These are phyloP conservation scores for Sciaenops ocellatus DNA, from an alignment of 2,797 vertebrate species.

Conservation along the genomic window DNA sequence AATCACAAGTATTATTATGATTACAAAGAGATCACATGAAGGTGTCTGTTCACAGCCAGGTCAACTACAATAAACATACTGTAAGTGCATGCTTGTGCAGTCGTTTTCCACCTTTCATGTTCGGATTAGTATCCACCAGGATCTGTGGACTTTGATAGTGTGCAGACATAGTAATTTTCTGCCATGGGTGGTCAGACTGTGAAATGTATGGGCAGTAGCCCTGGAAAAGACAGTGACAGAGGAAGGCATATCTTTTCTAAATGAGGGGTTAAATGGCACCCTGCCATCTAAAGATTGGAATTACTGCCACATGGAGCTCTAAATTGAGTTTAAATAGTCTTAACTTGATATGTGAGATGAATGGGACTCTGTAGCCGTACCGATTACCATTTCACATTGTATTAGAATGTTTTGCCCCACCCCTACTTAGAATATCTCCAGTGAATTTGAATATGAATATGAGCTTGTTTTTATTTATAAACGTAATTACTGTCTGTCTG, in stretches of 20 bases:
- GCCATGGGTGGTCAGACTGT: conserved; percentile 60
- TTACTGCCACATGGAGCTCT: conserved; percentile 79
- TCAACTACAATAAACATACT: conserved; percentile 79
- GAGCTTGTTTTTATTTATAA: conserved; percentile 87
- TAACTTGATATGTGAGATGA: conserved; percentile 87
- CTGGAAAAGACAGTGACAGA: conserved; percentile 77
- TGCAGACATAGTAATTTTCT: conserved; percentile 63
- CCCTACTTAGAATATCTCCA: conserved; percentile 71
- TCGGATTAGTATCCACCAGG: conserved; percentile 45
- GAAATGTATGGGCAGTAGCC: conserved; percentile 66
- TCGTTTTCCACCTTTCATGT: conserved; percentile 54
- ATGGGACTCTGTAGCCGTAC: conserved; percentile 70
- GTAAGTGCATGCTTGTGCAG: conserved; percentile 69
- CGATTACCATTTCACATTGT: conserved; percentile 79
- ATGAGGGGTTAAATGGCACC: conserved; percentile 85
- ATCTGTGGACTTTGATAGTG: conserved; percentile 58
- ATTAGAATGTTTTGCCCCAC: conserved; percentile 71
- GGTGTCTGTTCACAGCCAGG: conserved; percentile 84
- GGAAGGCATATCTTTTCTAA: conserved; percentile 78
- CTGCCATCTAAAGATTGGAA: conserved; percentile 80
- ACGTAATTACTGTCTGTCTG: conserved; percentile 84
- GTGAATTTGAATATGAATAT: conserved; percentile 81
- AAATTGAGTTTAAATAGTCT: conserved; percentile 85
- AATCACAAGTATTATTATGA: conserved; percentile 81
- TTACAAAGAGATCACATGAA: conserved; percentile 85